A percentile compares a stretch with the other conserved stretches of the same genome.
phyloP scores from a whole-genome alignment of 1,140 invertebrate genomes.

The Pseudomyrmex sp. region DNA sequence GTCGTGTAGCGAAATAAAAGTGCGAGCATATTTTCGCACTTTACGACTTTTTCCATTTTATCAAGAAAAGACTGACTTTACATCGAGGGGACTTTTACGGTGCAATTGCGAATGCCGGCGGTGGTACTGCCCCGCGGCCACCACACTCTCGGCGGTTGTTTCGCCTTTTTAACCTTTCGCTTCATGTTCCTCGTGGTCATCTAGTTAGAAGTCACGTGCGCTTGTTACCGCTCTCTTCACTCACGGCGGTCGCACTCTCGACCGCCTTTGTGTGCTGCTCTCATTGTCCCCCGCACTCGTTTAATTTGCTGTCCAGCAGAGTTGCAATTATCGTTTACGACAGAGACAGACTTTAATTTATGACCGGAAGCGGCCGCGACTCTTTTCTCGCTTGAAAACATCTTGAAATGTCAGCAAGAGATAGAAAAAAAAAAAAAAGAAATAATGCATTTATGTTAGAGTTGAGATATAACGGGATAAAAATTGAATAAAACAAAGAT shows the following conservation, averaged over 20 bases:
- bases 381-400: not conserved
- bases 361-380: constrained; percentile 18
- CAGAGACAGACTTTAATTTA: constrained; percentile 52
- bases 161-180: constrained; percentile 43
- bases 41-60: constrained; percentile 1
- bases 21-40: not conserved
- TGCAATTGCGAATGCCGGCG: constrained; percentile 4
- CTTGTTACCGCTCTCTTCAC: constrained; percentile 30
- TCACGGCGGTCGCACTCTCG: not conserved
- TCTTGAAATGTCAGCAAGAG: not conserved
- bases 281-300: constrained; percentile 48
- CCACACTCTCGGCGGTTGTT: constrained; percentile 26
- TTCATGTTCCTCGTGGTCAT: constrained; percentile 15
- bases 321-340: constrained; percentile 55
- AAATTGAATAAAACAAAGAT: not conserved
- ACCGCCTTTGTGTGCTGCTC: constrained; percentile 24
- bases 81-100: not conserved
- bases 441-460: not conserved
- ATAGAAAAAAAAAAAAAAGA: not conserved
- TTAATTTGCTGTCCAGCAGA: constrained; percentile 42
- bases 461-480: not conserved
- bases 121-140: not conserved
- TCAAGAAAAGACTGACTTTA: not conserved
- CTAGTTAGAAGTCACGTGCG: constrained; percentile 45
- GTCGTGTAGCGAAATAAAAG: not conserved